Evolutionary conservation across 2,888 invertebrate species (phyloP), one percentile per base, ranked within the genome.

Genomic region (Drosophila leonis): DNA sequence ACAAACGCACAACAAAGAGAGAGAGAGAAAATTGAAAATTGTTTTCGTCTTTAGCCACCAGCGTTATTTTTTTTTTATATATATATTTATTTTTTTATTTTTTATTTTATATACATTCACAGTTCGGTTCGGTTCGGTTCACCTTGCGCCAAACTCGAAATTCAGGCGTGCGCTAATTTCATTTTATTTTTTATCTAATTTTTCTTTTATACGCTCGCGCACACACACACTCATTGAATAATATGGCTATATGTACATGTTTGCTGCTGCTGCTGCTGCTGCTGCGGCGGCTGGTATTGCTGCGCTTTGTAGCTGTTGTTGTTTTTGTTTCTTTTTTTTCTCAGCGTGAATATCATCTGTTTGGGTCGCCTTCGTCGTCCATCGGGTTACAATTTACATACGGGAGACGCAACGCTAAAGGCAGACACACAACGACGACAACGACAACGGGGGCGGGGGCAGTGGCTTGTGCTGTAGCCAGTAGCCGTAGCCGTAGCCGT

Each of bases 111-210:
- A 44, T 73, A 73, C 65, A 70, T 62, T 66, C 65, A 71, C 66
- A 56, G 57, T 73, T 72, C 72, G 15, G 44, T 41, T 44, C 20
- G 75, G 56, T 78, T 75, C 76, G 64, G 76, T 84, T 85, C 77
- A 85, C 81, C 86, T 85, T 85, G 88, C 85, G 75, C 71, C 71
- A 85, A 88, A 84, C 84, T 84, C 81, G 88, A 84, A 82, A 76
- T 82, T 84, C 85, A 84, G 83, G 86, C 85, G 83, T 88, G 85
- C 76, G 85, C 85, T 85, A 82, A 84, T 88, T 85, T 88, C 70
- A 75, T 75, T 81, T 82, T 41, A 61, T 61, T 63, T 78, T 81
- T 83, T 67, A 84, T 83, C 85, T 88, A 83, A 80, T 81, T 85
- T 49, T 88, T 85, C 77, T 75, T 85, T 75, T 75, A 77, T 78